phyloP scores from a whole-genome alignment of 1,140 invertebrate species.

The Lineus longissimus region DNA sequence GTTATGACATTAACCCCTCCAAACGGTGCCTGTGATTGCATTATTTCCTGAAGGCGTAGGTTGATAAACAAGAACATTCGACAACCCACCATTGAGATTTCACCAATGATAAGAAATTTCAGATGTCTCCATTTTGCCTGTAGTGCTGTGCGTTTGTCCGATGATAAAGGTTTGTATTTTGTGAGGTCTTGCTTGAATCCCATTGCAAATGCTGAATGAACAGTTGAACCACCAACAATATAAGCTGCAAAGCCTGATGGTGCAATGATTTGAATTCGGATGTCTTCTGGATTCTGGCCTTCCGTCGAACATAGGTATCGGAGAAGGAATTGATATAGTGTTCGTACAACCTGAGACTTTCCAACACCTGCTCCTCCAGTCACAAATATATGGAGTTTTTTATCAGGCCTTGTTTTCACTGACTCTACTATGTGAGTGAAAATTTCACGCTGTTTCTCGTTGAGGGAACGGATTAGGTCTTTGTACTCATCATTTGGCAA shows the following conservation, averaged over 20 bases:
- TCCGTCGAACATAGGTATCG: slow-evolving; percentile 15
- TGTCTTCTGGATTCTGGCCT: slow-evolving; percentile 19
- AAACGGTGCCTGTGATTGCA: background rate
- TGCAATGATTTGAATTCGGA: slow-evolving; percentile 19
- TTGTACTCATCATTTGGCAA: background rate
- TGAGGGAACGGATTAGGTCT: background rate
- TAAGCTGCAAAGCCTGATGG: slow-evolving; percentile 25
- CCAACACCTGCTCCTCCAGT: slow-evolving; percentile 28
- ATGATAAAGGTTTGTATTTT: background rate
- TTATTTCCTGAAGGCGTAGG: background rate
- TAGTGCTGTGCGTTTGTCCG: background rate
- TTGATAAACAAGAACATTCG: slow-evolving; percentile 11
- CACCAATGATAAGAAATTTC: slow-evolving; percentile 1
- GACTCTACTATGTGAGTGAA: slow-evolving; percentile 7
- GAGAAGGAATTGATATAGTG: slow-evolving; percentile 20
- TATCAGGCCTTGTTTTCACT: slow-evolving; percentile 7
- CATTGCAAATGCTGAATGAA: slow-evolving; percentile 22
- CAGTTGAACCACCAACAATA: slow-evolving; percentile 21
- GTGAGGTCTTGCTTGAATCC: slow-evolving; percentile 18
- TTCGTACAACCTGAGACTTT: slow-evolving; percentile 21
- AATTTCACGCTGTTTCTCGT: background rate
- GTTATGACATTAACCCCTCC: background rate
- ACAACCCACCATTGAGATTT: slow-evolving; percentile 20
- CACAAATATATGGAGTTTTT: slow-evolving; percentile 16
- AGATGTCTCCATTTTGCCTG: background rate